Base-by-base conservation (phyloP, 2,888 invertebrate species). In the Busseola fusca region DNA sequence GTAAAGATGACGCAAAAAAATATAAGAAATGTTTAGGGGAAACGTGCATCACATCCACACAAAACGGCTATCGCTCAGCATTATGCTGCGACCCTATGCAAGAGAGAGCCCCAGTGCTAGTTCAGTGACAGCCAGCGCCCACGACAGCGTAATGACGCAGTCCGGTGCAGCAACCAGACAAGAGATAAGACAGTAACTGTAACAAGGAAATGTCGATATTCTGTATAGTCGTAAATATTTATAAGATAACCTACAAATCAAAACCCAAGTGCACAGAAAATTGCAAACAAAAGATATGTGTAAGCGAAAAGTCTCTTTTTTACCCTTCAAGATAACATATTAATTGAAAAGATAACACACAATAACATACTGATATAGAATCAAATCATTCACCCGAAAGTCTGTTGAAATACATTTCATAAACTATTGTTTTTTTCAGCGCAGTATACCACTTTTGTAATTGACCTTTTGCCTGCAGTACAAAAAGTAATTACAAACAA, bases 401-500 rank as follows among this genome's bases (percentile, higher is more conserved):
- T 57, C 25, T 62, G 50, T 57, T 18, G 16, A 42, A 30, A 37
- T 40, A 30, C 12, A 34, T 27, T 34, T 7, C 57, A 37, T 42
- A 56, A 50, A 66, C 40, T 78, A 64, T 45, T 48, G 18, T 73
- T 34, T 78, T n/a, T 65, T 79, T 63, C 25, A 62, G 16, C 50
- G 25, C 48, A 72, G 16, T 34, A 5, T 37, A 60, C 58, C 57
- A 60, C 18, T 65, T 72, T 64, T 27, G 25, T 62, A 57, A 68
- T 57, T 45, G 45, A 45, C 69, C 74, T 65, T 65, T 65, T 2
- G 9, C 9, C 25, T 60, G 37, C 62, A 58, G n/a, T 45, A 25
- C 48, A 79, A 78, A 72, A 79, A 64, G 18, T 50, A 66, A 74
- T 67, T 14, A 59, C 59, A 60, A 80, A 37, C 34, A 42, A 56